Percentiles rank a stretch among this genome's conserved stretches.
These are phyloP conservation scores for Drosophila erecta DNA, from an alignment of 1,140 invertebrate species.

Conservation along the genomic window DNA sequence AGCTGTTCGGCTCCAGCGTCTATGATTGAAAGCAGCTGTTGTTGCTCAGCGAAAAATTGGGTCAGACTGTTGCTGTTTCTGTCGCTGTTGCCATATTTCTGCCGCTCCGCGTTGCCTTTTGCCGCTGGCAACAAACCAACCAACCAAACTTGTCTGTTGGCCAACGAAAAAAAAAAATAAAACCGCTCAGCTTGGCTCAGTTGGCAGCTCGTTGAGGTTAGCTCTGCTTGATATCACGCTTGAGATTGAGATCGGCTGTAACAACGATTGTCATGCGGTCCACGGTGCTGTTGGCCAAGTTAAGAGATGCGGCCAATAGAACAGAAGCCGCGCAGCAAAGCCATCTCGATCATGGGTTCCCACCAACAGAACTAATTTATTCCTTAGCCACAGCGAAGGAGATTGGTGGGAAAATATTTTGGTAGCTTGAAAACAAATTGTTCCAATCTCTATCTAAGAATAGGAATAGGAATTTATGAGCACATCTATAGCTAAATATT, in stretches of 20 bases:
- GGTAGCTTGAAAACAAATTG: not conserved
- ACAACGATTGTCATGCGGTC: conserved; percentile 47
- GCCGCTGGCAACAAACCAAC: conserved; percentile 54
- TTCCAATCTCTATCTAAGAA: too few species aligned
- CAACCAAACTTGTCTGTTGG: conserved; percentile 79
- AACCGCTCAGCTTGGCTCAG: conserved; percentile 21
- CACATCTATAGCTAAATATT: not conserved
- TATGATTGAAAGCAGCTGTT: conserved; percentile 52
- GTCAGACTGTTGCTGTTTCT: conserved; percentile 69
- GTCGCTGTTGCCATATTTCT: conserved; percentile 40
- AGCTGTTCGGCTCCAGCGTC: conserved; percentile 58
- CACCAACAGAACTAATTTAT: conserved; percentile 30
- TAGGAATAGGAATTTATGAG: not conserved
- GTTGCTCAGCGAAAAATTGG: conserved; percentile 63
- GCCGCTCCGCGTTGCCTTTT: conserved; percentile 15
- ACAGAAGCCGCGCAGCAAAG: conserved; percentile 33
- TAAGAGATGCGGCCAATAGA: conserved; percentile 13
- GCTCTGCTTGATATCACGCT: conserved; percentile 26
- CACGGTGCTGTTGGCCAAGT: conserved; percentile 38
- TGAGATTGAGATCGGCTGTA: conserved; percentile 37
- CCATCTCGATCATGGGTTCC: conserved; percentile 18
- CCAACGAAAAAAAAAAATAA: conserved; percentile 35
- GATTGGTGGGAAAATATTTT: conserved; percentile 17
- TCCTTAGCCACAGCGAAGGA: not conserved
- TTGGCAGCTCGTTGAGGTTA: not conserved